Evolutionary conservation across 1,140 invertebrate genomes (phyloP), one percentile per base, ranked within the genome.

Genomic region (Archivesica marissinica): DNA sequence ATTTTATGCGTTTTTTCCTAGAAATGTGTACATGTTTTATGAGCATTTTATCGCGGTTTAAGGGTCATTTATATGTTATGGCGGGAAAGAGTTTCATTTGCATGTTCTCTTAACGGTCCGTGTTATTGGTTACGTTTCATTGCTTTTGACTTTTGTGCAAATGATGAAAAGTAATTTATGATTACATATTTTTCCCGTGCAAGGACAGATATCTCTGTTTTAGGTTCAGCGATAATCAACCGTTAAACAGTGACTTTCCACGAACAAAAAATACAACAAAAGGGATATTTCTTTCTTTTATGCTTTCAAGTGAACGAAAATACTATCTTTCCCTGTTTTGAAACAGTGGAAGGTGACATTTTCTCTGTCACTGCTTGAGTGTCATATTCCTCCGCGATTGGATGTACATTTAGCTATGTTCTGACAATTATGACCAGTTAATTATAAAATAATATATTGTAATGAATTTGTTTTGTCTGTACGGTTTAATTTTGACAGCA

Each of bases 21-120:
- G 28, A 13, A 70, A 47, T 47, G 4, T 70, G 23, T 33, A 28
- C n/a, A 44, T 28, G 25, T 72, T 72, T n/a, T 72, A 72, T 50
- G 68, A 47, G 17, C 6, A 25, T 72, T 72, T 72, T 72, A 72
- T 17, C n/a, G 17, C 41, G 15, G 3, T 41, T 52, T 44, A 33
- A 72, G 68, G 68, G 68, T 72, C 68, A 72, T 72, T 47, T 72
- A 72, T 50, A 47, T 50, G 9, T 33, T 47, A 72, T 72, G 68
- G 68, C 68, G 41, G 41, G 39, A 50, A 72, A 47, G 2, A 23
- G 28, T 23, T 30, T 11, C 20, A 30, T 47, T 41, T 17, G 17
- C 25, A 44, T 72, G n/a, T 38, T 72, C n/a, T 47, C n/a, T 72
- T 72, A 72, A 72, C 41, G 68, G 44, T 50, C 68, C 68, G 41